These are phyloP conservation scores for Dasypogon diadema DNA, from an alignment of 2,888 invertebrate species.

Conservation along the genomic window DNA sequence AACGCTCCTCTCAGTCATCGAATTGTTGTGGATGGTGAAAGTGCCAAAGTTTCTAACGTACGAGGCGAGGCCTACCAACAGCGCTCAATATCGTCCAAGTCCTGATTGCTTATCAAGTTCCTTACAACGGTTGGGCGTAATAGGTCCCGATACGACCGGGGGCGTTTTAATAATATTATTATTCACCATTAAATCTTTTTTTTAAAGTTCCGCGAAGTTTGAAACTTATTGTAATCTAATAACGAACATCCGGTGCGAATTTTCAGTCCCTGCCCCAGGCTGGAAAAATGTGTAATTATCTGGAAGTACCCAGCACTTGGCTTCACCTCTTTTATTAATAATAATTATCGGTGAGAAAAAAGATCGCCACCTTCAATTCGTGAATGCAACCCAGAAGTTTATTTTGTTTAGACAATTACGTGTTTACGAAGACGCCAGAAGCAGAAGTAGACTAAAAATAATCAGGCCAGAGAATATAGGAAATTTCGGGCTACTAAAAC, in stretches of 20 bases:
- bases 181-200: not conserved
- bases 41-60: not conserved
- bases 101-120: not conserved
- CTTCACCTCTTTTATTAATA: not conserved
- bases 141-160: not conserved
- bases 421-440: not conserved
- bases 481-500: no score
- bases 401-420: no score
- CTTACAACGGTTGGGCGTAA: not conserved
- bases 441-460: slow-evolving; percentile 11
- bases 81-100: not conserved
- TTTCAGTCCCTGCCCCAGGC: not conserved
- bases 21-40: slow-evolving; percentile 18
- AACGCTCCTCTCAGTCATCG: slow-evolving; percentile 7
- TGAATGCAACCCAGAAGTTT: no score
- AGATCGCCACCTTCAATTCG: no score
- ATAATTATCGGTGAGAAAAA: no score
- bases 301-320: no score
- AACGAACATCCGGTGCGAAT: slow-evolving; percentile 13
- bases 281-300: not conserved
- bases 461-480: not conserved
- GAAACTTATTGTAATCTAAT: not conserved
- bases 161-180: not conserved
- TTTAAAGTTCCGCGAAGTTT: not conserved
- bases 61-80: not conserved